phyloP scores from a whole-genome alignment of 2,888 invertebrate species.

The Heliconius ismenius region DNA sequence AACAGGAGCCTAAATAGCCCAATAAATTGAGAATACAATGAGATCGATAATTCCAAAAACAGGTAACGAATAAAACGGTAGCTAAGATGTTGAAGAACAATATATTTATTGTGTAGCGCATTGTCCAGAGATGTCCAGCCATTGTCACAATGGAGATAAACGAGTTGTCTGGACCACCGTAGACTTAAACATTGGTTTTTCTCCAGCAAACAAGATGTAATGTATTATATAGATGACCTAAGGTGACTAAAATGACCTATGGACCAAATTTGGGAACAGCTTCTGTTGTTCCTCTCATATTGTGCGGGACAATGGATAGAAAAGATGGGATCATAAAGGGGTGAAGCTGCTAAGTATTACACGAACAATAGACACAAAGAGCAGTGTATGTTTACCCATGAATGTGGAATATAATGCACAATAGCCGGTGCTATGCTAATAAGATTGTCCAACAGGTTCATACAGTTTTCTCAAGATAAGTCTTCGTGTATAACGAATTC shows the following conservation, averaged over 20 bases:
- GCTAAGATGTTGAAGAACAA: conserved; percentile 76
- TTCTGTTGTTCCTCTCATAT: conserved; percentile 57
- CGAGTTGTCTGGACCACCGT: conserved; percentile 48
- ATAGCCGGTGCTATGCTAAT: conserved; percentile 74
- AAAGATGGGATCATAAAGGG: conserved; percentile 73
- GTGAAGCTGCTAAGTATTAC: conserved; percentile 79
- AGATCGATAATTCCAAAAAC: conserved; percentile 75
- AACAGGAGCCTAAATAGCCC: conserved; percentile 64
- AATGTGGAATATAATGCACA: conserved; percentile 74
- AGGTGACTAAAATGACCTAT: conserved; percentile 71
- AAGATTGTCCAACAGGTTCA: conserved; percentile 76
- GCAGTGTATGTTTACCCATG: conserved; percentile 81
- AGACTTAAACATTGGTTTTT: conserved; percentile 55
- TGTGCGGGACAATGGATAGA: conserved; percentile 65
- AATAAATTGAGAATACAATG: conserved; percentile 74
- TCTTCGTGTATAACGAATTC: conserved; percentile 80
- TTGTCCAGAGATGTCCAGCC: conserved; percentile 63
- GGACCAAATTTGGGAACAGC: conserved; percentile 63
- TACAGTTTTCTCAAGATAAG: conserved; percentile 76
- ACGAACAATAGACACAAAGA: conserved; percentile 74
- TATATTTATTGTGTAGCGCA: conserved; percentile 57
- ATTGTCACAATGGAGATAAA: conserved; percentile 47
- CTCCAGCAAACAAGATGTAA: conserved; percentile 68
- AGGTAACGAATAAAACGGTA: conserved; percentile 75
- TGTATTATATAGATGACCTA: conserved; percentile 72